A percentile compares a stretch with the other conserved stretches of the same genome.
phyloP scores from a whole-genome alignment of 2,888 invertebrate species.

The Papilio gigon region DNA sequence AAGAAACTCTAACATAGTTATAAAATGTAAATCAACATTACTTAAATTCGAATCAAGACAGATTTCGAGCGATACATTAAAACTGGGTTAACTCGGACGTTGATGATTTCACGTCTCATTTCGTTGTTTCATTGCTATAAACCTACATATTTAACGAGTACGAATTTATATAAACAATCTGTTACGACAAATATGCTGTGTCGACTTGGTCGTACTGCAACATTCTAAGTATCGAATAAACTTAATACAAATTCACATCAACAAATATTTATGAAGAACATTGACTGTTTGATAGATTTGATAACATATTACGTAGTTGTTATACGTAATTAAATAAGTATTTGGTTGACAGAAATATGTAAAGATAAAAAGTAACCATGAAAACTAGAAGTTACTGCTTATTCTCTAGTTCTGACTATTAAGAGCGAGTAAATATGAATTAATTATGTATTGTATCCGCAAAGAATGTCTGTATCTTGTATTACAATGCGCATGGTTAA shows the following conservation, averaged over 20 bases:
- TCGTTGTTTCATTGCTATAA: conserved; percentile 6
- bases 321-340: neutral
- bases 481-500: neutral
- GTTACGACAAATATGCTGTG: conserved; percentile 4
- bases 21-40: neutral
- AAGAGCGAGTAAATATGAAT: neutral
- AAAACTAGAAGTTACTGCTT: neutral
- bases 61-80: conserved; percentile 9
- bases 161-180: neutral
- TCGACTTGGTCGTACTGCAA: conserved; percentile 1
- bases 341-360: neutral
- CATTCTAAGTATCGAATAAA: neutral
- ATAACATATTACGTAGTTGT: neutral
- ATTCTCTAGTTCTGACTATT: neutral
- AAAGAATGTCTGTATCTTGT: neutral
- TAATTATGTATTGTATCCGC: neutral
- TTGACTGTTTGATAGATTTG: neutral
- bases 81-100: conserved; percentile 17
- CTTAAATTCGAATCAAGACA: conserved; percentile 16
- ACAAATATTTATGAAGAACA: neutral
- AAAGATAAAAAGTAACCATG: neutral
- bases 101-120: conserved; percentile 27
- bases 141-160: conserved; percentile 24
- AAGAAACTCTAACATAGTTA: neutral
- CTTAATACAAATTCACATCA: neutral